Conservation (phyloP, 1,140 invertebrate species). For the Agrypnia vestita region DNA sequence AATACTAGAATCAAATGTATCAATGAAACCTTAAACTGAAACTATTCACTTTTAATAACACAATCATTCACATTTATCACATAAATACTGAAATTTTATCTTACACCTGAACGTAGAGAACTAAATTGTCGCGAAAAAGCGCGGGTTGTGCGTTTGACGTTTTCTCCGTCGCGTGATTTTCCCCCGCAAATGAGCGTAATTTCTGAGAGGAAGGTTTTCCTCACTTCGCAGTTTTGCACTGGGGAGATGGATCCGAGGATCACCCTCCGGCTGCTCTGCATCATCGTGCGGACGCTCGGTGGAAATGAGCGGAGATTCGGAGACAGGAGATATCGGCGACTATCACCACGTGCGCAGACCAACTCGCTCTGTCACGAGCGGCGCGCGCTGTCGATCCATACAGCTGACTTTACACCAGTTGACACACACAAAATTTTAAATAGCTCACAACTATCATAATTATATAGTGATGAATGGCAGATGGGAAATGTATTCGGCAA, state of each 20-base stretch:
- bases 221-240: conserved; percentile 19
- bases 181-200: not conserved
- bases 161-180: conserved; percentile 31
- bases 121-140: conserved; percentile 6
- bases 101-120: conserved; percentile 17
- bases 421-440: conserved; percentile 40
- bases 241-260: conserved; percentile 20
- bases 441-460: not conserved
- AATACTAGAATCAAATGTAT: not conserved
- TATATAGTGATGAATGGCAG: too few relatives aligned
- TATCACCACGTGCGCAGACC: conserved; percentile 41
- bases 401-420: conserved; percentile 22
- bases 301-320: conserved; percentile 12
- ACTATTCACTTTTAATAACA: conserved; percentile 10
- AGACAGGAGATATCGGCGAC: not conserved
- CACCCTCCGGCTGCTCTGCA: conserved; percentile 23
- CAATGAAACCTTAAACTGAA: not conserved
- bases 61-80: conserved; percentile 18
- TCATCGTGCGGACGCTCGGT: not conserved
- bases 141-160: not conserved
- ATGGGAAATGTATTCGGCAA: too few relatives aligned
- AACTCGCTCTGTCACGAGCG: not conserved
- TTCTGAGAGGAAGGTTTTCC: conserved; percentile 7
- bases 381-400: conserved; percentile 52
- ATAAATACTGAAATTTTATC: conserved; percentile 10